A percentile compares a stretch with the other conserved stretches of the same genome.
Conservation (phyloP, 2,888 invertebrate genomes). For the Cheilosia soror region DNA sequence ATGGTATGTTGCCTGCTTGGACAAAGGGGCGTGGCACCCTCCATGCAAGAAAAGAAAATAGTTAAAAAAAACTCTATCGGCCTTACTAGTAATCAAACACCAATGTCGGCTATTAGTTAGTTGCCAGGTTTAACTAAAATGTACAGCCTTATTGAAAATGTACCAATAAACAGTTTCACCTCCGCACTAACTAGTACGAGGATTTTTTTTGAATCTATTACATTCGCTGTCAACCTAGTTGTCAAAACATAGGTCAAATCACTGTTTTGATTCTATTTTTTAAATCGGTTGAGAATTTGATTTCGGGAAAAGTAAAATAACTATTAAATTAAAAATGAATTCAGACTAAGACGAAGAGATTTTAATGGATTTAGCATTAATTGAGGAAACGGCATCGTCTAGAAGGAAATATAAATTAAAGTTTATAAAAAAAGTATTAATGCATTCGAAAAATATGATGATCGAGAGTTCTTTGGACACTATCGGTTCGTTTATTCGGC, state of each 20-base stretch:
- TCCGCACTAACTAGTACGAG: neutral
- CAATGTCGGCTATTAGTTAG: neutral
- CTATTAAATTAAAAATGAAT: neutral
- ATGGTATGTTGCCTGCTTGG: too few relatives aligned
- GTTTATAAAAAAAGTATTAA: neutral
- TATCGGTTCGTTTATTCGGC: neutral
- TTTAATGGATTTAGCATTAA: neutral
- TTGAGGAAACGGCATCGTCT: neutral
- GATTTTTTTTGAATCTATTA: too few relatives aligned
- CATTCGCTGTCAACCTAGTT: too few relatives aligned
- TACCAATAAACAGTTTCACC: neutral
- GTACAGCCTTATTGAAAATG: neutral
- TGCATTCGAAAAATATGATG: neutral
- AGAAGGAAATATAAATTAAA: neutral
- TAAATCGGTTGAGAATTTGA: too few relatives aligned
- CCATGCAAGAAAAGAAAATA: too few relatives aligned
- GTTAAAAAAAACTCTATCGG: too few relatives aligned
- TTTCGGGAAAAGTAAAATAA: too few relatives aligned
- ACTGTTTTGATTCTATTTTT: too few relatives aligned
- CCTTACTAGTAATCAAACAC: neutral
- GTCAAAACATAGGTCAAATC: too few relatives aligned
- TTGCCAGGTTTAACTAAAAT: neutral
- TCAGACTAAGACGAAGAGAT: neutral
- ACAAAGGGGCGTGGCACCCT: too few relatives aligned
- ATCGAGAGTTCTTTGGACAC: neutral